A percentile compares a stretch with the other conserved stretches of the same genome.
These are phyloP conservation scores for Garra rufa DNA, from an alignment of 2,113 vertebrate species.

Conservation along the genomic window DNA sequence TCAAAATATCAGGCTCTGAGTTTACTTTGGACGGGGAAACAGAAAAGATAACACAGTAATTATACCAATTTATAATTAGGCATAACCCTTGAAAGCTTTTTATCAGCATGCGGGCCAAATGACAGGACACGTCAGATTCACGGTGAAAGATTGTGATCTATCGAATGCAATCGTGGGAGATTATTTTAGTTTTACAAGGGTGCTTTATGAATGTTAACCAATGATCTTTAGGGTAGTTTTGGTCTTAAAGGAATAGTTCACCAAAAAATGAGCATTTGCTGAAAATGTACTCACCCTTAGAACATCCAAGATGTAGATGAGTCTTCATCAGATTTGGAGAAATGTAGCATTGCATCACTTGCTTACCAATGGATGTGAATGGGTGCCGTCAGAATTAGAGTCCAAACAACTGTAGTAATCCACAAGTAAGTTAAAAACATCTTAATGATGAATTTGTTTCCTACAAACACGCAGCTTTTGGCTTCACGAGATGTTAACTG, in stretches of 20 bases:
- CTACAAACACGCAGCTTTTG: no score
- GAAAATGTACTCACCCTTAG: background rate
- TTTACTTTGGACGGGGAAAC: conserved; percentile 76
- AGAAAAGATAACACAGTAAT: conserved; percentile 62
- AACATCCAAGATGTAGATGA: background rate
- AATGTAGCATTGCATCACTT: no score
- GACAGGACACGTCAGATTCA: background rate
- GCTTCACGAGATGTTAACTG: no score
- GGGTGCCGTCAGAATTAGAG: no score
- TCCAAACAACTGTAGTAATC: no score
- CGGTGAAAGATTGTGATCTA: background rate
- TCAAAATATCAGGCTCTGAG: conserved; percentile 71
- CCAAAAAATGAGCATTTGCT: no score
- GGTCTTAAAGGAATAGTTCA: no score
- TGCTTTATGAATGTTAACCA: background rate
- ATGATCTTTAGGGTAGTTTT: background rate
- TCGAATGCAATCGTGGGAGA: background rate
- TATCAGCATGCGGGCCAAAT: conserved; percentile 56
- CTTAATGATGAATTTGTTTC: no score
- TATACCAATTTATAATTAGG: conserved; percentile 71
- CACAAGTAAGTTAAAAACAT: no score
- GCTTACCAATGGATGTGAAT: no score
- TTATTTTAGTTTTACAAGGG: background rate
- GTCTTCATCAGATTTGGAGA: background rate
- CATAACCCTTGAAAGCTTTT: conserved; percentile 68